A percentile compares a stretch with the other conserved stretches of the same genome.
phyloP scores from a whole-genome alignment of 2,113 vertebrate genomes.

The Cyanoderma ruficeps region DNA sequence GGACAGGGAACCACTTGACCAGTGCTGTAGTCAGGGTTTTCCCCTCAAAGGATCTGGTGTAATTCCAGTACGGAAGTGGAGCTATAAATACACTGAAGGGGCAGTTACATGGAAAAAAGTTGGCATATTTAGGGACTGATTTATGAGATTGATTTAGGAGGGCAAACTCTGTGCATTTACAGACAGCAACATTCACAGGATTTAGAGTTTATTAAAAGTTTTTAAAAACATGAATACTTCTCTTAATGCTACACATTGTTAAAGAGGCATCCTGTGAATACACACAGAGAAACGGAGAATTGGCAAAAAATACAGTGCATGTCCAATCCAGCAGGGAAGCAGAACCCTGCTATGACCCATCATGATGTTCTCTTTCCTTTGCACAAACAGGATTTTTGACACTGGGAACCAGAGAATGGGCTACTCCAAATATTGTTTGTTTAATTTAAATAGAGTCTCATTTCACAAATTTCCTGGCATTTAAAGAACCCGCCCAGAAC shows the following conservation, averaged over 20 bases:
- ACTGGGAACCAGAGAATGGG: neutral
- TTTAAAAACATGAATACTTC: neutral
- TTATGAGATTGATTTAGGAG: neutral
- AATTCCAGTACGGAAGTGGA: neutral
- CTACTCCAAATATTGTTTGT: neutral
- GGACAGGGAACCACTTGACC: neutral
- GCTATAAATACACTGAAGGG: neutral
- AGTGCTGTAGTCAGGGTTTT: neutral
- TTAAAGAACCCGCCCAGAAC: neutral
- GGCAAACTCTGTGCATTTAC: neutral
- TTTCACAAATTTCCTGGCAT: neutral
- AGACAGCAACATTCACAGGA: rapidly evolving
- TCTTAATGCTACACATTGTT: neutral
- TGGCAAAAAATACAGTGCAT: rapidly evolving
- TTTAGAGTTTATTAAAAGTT: neutral
- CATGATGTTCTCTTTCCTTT: neutral
- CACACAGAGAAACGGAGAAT: rapidly evolving
- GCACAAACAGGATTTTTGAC: neutral
- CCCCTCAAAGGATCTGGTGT: neutral
- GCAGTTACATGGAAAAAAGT: neutral
- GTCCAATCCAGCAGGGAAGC: neutral
- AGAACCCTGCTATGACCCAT: neutral
- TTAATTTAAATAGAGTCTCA: neutral
- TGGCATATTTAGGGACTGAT: neutral
- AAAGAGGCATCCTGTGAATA: neutral